Evolutionary conservation across 1,140 invertebrate genomes (phyloP).

Genomic region (Drosophila erecta): DNA sequence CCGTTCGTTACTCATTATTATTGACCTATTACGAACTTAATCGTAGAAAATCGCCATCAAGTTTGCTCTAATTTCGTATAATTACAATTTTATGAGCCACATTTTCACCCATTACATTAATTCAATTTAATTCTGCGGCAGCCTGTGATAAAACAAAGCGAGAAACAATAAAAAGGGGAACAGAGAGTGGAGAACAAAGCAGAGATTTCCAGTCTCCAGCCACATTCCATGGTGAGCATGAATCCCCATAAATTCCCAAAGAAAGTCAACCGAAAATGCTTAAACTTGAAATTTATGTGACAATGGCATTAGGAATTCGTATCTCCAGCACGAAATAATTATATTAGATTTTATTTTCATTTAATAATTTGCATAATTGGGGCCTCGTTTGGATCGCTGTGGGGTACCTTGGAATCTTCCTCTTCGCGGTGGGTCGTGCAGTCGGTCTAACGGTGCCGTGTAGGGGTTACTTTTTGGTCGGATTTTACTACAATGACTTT

Average conservation of each 20-base stretch:
- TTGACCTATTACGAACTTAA: constrained; percentile 2
- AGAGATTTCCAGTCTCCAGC: constrained; percentile 36
- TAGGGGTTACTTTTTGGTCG: constrained; percentile 4
- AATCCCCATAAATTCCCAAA: constrained; percentile 53
- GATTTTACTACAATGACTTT: neutral
- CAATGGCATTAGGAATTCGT: constrained; percentile 63
- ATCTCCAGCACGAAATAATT: constrained; percentile 57
- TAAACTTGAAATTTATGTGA: constrained; percentile 76
- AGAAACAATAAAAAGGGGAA: constrained; percentile 32
- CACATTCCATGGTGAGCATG: constrained; percentile 48
- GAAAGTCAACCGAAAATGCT: constrained; percentile 69
- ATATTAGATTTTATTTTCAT: constrained; percentile 60
- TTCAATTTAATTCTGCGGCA: constrained; percentile 29
- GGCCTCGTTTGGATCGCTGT: constrained; percentile 16
- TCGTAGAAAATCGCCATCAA: constrained; percentile 7
- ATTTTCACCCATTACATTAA: constrained; percentile 41
- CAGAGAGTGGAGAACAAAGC: constrained; percentile 39
- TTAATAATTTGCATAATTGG: constrained; percentile 66
- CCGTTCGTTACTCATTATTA: constrained; percentile 1
- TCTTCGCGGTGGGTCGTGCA: constrained; percentile 35
- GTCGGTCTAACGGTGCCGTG: constrained; percentile 12
- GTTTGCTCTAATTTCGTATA: constrained; percentile 28
- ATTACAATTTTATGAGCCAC: constrained; percentile 10
- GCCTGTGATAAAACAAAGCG: constrained; percentile 32
- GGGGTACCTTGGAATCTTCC: constrained; percentile 16